Base-by-base conservation (phyloP, 2,113 vertebrate species). In the Nothocercus julius region DNA sequence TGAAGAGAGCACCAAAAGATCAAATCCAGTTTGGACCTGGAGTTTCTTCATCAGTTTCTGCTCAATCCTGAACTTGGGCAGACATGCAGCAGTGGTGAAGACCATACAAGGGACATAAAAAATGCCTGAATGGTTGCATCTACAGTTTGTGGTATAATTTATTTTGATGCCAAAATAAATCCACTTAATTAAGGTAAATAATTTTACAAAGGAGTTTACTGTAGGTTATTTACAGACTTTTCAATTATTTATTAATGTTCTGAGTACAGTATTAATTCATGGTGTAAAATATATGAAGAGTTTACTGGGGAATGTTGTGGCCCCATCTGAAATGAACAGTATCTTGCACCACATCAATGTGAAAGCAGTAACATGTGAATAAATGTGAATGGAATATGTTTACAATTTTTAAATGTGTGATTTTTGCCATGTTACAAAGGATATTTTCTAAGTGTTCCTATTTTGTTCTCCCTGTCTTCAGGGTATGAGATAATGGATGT, bases 191-290 rank as follows among this genome's bases (percentile, higher is more conserved):
- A 59, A 91, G 78, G 47, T 49, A 59, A 69, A 56, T 49, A 49
- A 66, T 93, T 92, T 92, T 56, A 67, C 63, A 58, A 45, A 85
- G 11, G 72, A 68, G 17, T 74, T 87, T 42, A 59, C 6, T 6
- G 10, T 81, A 89, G 89, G 84, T 92, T 20, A 93, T 82, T 79
- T 92, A 51, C 85, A 87, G 80, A 95, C 70, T 94, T 79, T 75
- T 40, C 53, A 89, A 89, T 63, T 91, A 93, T 96, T 95, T 97
- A 83, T 96, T 84, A 79, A 84, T 94, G 45, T 93, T 89, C 90
- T 85, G 79, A 96, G 18, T 89, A 68, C 95, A 95, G 83, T 95
- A 80, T 97, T 97, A 96, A 93, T 95, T 96, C 67, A 80, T 72
- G 45, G 13, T 91, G 63, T 82, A 80, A 66, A 72, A 92, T 44